Conservation (phyloP, 2,797 vertebrate species). For the Adelosebastes latens region DNA sequence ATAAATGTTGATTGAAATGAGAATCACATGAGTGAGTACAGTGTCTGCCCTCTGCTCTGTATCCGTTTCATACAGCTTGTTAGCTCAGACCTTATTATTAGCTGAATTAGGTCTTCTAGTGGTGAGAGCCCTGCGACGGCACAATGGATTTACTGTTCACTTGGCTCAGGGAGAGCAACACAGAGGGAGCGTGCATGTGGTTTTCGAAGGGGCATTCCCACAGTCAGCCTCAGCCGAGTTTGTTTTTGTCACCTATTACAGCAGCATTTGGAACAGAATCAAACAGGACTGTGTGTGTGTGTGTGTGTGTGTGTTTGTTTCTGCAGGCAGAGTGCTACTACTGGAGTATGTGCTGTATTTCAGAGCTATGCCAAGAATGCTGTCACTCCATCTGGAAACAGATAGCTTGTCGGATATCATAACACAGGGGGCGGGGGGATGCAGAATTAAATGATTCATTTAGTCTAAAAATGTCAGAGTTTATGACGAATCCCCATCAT, state of each 20-base stretch:
- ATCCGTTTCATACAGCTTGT: constrained; percentile 52
- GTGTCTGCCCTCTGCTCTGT: constrained; percentile 3
- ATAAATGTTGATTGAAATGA: neutral
- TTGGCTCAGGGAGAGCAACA: neutral
- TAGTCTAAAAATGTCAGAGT: neutral
- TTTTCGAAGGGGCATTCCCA: constrained; percentile 36
- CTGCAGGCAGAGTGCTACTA: neutral
- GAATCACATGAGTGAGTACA: neutral
- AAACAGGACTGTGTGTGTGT: neutral
- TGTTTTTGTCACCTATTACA: constrained; percentile 33
- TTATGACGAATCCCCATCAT: neutral
- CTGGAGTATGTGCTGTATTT: constrained; percentile 2
- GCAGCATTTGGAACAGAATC: constrained; percentile 31
- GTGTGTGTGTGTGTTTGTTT: neutral
- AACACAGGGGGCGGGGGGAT: neutral
- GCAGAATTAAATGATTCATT: too few relatives aligned
- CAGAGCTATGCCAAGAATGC: constrained; percentile 41
- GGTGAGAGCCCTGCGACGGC: constrained; percentile 19
- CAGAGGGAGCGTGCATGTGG: constrained; percentile 11
- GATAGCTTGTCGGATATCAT: neutral
- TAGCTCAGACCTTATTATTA: constrained; percentile 51
- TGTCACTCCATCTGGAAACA: neutral
- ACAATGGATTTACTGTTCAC: constrained; percentile 61
- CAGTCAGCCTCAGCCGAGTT: neutral
- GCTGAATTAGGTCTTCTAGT: constrained; percentile 60